A percentile compares a stretch with the other conserved stretches of the same genome.
These are phyloP conservation scores for Dicyrtoma fusca DNA, from an alignment of 2,888 invertebrate species.

Conservation along the genomic window DNA sequence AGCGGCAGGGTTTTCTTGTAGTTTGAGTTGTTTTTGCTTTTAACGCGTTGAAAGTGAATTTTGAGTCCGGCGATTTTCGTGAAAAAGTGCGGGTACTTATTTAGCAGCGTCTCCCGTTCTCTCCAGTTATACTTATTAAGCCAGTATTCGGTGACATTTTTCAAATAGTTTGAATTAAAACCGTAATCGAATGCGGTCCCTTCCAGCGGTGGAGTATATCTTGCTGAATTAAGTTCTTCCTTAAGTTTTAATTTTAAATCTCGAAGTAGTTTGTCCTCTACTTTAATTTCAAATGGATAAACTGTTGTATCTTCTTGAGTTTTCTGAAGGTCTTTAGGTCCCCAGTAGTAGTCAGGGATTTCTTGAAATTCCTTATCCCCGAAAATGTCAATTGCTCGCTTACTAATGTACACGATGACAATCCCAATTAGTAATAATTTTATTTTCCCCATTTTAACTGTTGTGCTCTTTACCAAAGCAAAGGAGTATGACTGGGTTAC, in stretches of 20 bases:
- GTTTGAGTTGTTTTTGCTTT: constrained; percentile 57
- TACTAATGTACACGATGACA: too few relatives aligned
- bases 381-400: too few relatives aligned
- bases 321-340: constrained; percentile 31
- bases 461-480: too few relatives aligned
- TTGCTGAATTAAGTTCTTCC: constrained; percentile 62
- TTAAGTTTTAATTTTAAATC: constrained; percentile 66
- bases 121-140: constrained; percentile 73
- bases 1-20: constrained; percentile 46
- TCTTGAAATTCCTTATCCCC: too few relatives aligned
- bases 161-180: constrained; percentile 72
- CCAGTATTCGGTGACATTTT: constrained; percentile 77
- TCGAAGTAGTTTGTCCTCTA: constrained; percentile 65
- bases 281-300: constrained; percentile 66
- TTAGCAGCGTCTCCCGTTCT: constrained; percentile 71
- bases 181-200: constrained; percentile 77
- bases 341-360: constrained; percentile 45
- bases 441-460: too few relatives aligned
- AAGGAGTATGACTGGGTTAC: too few relatives aligned
- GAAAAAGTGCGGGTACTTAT: constrained; percentile 73
- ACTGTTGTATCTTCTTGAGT: constrained; percentile 64
- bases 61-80: constrained; percentile 77
- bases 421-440: too few relatives aligned
- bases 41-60: constrained; percentile 76
- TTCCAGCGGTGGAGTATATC: constrained; percentile 59